A percentile compares a stretch with the other conserved stretches of the same genome.
Conservation (phyloP, 2,113 vertebrate species). For the Maccullochella peelii region DNA sequence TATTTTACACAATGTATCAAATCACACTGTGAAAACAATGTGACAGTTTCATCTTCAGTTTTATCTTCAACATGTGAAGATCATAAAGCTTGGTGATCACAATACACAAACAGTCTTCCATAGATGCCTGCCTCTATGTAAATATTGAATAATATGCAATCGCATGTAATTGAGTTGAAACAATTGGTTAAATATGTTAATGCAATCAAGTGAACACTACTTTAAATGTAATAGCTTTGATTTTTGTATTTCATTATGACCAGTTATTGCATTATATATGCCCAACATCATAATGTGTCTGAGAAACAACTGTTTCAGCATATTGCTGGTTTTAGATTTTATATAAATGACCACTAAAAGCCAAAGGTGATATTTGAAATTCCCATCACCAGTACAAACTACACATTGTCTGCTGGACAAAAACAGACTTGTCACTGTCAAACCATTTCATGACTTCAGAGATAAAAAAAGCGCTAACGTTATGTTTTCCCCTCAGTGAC, state of each 20-base stretch:
- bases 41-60: no score
- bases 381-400: not conserved
- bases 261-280: not conserved
- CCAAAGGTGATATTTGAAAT: not conserved
- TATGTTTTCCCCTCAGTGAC: not conserved
- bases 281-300: not conserved
- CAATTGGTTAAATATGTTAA: not conserved
- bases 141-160: not conserved
- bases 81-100: not conserved
- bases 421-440: not conserved
- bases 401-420: not conserved
- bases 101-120: not conserved
- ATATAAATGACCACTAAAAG: not conserved
- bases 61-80: not conserved
- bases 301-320: not conserved
- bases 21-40: no score
- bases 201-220: not conserved
- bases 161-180: not conserved
- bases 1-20: no score
- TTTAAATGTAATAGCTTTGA: not conserved
- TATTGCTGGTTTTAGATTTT: not conserved
- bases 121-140: not conserved
- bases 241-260: not conserved
- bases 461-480: not conserved
- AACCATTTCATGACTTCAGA: conserved; percentile 1